Evolutionary conservation across 1,140 invertebrate genomes (phyloP).

Genomic region (Trinorchestia longiramus): DNA sequence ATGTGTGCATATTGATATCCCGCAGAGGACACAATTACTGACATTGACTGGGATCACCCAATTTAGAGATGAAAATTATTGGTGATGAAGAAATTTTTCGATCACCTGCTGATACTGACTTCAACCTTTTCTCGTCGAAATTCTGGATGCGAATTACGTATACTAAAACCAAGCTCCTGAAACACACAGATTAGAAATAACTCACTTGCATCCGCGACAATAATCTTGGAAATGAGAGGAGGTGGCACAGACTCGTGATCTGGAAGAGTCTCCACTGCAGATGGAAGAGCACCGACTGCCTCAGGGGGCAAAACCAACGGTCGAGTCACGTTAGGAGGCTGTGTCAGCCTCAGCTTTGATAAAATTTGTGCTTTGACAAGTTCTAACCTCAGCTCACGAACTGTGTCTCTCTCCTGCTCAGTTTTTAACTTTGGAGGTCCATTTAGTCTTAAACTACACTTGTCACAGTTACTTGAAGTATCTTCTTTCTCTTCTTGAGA

Average conservation of each 20-base stretch:
- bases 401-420: conserved; percentile 5
- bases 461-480: background rate
- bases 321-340: background rate
- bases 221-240: background rate
- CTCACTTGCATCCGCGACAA: conserved; percentile 36
- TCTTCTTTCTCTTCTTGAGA: background rate
- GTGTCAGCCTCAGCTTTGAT: background rate
- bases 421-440: background rate
- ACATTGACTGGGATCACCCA: too few relatives aligned
- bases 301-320: background rate
- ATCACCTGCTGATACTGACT: too few relatives aligned
- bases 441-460: conserved; percentile 21
- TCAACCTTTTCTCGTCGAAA: too few relatives aligned
- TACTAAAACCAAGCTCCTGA: background rate
- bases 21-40: too few relatives aligned
- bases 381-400: conserved; percentile 22
- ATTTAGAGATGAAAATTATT: too few relatives aligned
- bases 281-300: background rate
- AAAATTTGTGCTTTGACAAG: conserved; percentile 48
- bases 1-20: too few relatives aligned
- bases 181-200: background rate
- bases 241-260: background rate
- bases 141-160: too few relatives aligned
- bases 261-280: background rate
- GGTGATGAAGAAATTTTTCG: too few relatives aligned